Base-by-base conservation (phyloP, 2,888 invertebrate species). In the Coremacera marginata region DNA sequence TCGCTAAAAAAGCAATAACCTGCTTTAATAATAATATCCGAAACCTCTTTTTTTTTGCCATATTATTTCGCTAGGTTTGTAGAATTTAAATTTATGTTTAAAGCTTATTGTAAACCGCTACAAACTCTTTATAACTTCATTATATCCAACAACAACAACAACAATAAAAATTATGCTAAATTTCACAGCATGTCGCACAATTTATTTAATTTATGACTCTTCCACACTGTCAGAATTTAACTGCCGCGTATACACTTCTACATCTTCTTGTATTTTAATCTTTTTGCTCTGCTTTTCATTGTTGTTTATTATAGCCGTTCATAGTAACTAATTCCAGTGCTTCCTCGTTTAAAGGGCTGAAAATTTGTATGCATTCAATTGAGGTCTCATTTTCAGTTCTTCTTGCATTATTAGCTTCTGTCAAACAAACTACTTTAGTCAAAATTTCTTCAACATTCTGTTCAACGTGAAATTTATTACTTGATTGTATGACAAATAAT, bases 391-490 rank as follows among this genome's bases (percentile, higher is more conserved):
- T 22, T 19, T 55, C 27, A 25, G 34, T 16, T 34, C 34, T 16
- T 34, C 34, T 34, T 19, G 63, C 27, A 3, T 70, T 70, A 14
- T 70, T 70, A 37, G 22, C 16, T 27, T 31, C 72, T 62, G 62
- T 72, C 72, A 72, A 49, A 49, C 72, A 62, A 72, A 72, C 16
- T 49, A n/a, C 72, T 72, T 72, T 31, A 72, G 49, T 25, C 25
- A 22, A 55, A 55, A 70, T 19, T 34, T 22, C 70, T n/a, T 55
- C 31, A 49, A 22, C 8, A 22, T 37, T 5, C 7, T 25, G 16
- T 5, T 51, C 16, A 68, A 27, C 49, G 52, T 51, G 52, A 9
- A 25, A 34, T 9, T 65, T 65, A 19, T 31, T 16, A 49, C 16
- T 49, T 49, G 44, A 16, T 55, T 31, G 57, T 19, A 34, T 55